phyloP scores from a whole-genome alignment of 2,113 vertebrate genomes.

The Eptatretus burgeri region DNA sequence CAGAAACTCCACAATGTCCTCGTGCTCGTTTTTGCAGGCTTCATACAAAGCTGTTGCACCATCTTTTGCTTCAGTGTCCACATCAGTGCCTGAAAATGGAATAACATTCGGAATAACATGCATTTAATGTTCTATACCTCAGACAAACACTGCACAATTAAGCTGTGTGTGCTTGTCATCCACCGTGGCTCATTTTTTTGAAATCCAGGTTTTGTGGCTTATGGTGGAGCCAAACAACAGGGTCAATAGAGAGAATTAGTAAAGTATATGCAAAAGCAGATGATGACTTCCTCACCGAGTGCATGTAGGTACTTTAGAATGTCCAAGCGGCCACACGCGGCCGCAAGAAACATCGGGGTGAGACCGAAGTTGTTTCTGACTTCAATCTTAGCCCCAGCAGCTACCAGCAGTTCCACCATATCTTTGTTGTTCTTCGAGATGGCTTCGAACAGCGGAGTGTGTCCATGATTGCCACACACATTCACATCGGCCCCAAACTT shows the following conservation, averaged over 20 bases:
- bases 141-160: no score
- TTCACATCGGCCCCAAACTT: slow-evolving; percentile 26
- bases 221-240: no score
- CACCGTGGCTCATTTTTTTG: no score
- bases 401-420: slow-evolving; percentile 47
- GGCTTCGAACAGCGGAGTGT: slow-evolving; percentile 56
- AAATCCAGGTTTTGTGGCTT: no score
- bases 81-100: slow-evolving; percentile 31
- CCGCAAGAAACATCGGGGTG: slow-evolving; percentile 45
- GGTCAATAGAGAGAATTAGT: no score
- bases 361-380: slow-evolving; percentile 41
- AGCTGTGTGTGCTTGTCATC: no score
- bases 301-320: slow-evolving; percentile 35
- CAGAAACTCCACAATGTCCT: slow-evolving; percentile 31
- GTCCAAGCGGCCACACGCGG: slow-evolving; percentile 41
- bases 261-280: no score
- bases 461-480: slow-evolving; percentile 35
- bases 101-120: no score
- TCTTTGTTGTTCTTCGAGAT: slow-evolving; percentile 32
- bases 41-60: slow-evolving; percentile 49
- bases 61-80: slow-evolving; percentile 53
- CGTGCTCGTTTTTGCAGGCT: slow-evolving; percentile 49
- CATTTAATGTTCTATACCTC: no score
- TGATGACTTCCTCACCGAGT: slow-evolving; percentile 18
- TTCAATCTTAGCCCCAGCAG: slow-evolving; percentile 40